Base-by-base conservation (phyloP, 2,888 invertebrate genomes). In the Dermolepida albohirtum region DNA sequence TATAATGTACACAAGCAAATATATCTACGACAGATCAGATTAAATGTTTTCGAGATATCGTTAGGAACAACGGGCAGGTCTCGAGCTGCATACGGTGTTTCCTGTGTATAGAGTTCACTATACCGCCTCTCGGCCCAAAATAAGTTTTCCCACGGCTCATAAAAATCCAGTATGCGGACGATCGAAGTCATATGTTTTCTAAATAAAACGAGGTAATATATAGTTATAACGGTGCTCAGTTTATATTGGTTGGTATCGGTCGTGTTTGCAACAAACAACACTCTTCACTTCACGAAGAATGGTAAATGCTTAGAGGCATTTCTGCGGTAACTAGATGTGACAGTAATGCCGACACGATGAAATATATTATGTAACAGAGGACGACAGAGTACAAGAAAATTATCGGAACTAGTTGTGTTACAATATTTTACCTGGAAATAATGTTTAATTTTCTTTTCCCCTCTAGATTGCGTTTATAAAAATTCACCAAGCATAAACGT, bases 221-320 rank as follows among this genome's bases (percentile, higher is more conserved):
- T 65, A 65, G 65, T 55, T 55, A 55, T 65, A 65, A 65, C 65
- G 54, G 65, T 65, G 39, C 44, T 16, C n/a, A 14, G 44, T 29
- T 41, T 54, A 65, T 65, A 65, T 54, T 34, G 54, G 54, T 29
- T 40, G 55, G 55, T 40, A 55, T 55, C 40, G 40, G 41, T 17
- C 41, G 34, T 41, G 27, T 40, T 41, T 41, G 22, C 40, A 17
- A 22, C 55, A 16, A 0, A 17, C 41, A 34, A 39, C 34, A 40
- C 27, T 63, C 34, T 34, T 29, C n/a, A 27, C 34, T 34, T 29
- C n/a, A 27, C 54, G 29, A 47, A 17, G 50, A 55, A 55, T 39
- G 16, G 39, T 40, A 50, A 44, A 44, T 54, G 65, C 44, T 52
- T 44, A 16, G 10, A 65, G 65, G 27, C 22, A 54, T 65, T 65